Conservation (phyloP, 2,888 invertebrate species). For the Calameuta filiformis region DNA sequence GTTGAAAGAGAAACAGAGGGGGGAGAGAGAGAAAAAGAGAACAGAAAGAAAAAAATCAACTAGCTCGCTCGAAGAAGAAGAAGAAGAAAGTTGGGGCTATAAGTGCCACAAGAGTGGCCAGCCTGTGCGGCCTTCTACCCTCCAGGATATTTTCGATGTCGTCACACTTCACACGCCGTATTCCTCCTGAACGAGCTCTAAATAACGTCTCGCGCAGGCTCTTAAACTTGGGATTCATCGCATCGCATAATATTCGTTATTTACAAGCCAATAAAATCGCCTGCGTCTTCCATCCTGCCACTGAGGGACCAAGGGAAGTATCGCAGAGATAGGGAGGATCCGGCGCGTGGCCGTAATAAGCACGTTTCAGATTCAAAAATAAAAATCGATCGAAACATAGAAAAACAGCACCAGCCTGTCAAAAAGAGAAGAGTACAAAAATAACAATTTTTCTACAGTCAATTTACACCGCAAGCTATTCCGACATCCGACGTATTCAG, state of each 20-base stretch:
- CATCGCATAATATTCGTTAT: slow-evolving; percentile 30
- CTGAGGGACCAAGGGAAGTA: neutral
- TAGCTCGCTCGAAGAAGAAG: neutral
- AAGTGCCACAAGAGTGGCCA: neutral
- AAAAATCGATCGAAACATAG: neutral
- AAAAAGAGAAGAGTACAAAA: neutral
- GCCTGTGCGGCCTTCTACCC: neutral
- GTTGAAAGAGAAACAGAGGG: neutral
- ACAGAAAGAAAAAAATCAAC: neutral
- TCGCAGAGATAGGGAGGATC: neutral
- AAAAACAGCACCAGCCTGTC: neutral
- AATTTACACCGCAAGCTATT: neutral
- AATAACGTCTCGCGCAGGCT: slow-evolving; percentile 22
- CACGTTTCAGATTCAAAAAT: neutral
- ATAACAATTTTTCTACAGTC: neutral
- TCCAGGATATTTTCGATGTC: slow-evolving; percentile 1
- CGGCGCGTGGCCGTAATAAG: neutral
- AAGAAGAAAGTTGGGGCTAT: neutral
- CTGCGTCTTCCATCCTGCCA: neutral
- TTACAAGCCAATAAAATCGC: slow-evolving; percentile 30
- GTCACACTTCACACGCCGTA: slow-evolving; percentile 2
- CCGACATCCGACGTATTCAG: neutral
- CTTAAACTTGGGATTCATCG: slow-evolving; percentile 21
- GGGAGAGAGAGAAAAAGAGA: neutral
- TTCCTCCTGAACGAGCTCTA: slow-evolving; percentile 12